Percentiles rank a stretch among this genome's conserved stretches.
These are phyloP conservation scores for Trichacis sp. DNA, from an alignment of 2,888 invertebrate species.

Conservation along the genomic window DNA sequence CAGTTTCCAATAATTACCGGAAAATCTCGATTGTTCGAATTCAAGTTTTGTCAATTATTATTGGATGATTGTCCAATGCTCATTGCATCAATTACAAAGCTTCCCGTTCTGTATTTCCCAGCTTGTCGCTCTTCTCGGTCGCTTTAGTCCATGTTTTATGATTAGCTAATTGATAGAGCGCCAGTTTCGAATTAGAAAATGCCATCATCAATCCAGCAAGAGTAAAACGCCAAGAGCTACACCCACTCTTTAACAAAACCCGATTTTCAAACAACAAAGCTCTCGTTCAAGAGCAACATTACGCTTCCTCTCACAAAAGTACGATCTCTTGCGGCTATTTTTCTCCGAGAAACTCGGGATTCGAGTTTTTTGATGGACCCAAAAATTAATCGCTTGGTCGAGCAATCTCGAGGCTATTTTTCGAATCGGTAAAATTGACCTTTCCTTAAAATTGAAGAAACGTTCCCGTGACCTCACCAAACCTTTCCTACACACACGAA, in stretches of 20 bases:
- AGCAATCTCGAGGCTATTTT: neutral
- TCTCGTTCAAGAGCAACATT: neutral
- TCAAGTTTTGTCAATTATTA: no score
- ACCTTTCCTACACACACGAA: slow-evolving; percentile 1
- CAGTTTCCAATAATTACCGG: no score
- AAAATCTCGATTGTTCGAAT: no score
- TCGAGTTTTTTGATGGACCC: neutral
- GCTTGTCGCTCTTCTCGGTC: neutral
- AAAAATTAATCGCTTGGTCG: no score
- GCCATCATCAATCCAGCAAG: neutral
- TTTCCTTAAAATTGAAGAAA: neutral
- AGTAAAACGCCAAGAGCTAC: slow-evolving; percentile 1
- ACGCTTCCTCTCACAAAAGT: no score
- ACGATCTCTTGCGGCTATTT: neutral
- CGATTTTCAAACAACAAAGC: neutral
- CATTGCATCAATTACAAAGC: neutral
- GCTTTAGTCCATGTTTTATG: neutral
- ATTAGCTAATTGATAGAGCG: neutral
- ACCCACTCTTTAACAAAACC: neutral
- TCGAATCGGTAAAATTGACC: neutral
- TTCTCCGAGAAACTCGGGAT: neutral
- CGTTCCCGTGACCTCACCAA: neutral
- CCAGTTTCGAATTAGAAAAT: neutral
- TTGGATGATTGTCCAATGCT: no score
- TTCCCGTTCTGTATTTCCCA: neutral